These are phyloP conservation scores for Arizona elegans DNA, from an alignment of 2,113 vertebrate species.

Conservation along the genomic window DNA sequence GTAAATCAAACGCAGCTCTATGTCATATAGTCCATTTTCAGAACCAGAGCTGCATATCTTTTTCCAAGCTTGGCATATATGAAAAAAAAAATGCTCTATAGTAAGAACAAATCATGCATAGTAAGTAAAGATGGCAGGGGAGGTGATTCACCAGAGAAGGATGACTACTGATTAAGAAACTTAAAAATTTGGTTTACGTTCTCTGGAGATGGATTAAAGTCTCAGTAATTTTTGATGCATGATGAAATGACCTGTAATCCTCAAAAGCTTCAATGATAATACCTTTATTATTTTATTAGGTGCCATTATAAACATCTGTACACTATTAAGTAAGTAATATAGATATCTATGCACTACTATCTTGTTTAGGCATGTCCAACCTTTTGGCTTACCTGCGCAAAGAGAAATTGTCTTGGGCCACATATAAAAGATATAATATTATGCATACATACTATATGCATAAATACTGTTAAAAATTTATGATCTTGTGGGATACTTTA, in stretches of 20 bases:
- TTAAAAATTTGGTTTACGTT: not conserved
- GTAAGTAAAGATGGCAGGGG: not conserved
- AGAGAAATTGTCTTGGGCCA: not conserved
- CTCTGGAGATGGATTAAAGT: not conserved
- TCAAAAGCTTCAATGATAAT: not conserved
- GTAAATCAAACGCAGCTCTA: not conserved
- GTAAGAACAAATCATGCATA: not conserved
- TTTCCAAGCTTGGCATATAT: not conserved
- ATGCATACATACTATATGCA: not conserved
- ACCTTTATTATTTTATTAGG: not conserved
- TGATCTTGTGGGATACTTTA: not conserved
- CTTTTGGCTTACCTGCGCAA: not conserved
- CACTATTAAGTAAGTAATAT: not conserved
- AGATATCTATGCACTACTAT: not conserved
- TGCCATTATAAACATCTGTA: not conserved
- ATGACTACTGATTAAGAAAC: not conserved
- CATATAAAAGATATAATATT: not conserved
- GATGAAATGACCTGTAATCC: not conserved
- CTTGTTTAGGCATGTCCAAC: not conserved
- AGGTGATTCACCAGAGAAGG: not conserved
- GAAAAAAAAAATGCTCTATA: not conserved
- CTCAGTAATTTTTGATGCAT: not conserved
- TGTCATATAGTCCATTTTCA: not conserved
- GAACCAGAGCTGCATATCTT: not conserved
- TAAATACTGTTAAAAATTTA: not conserved